These are phyloP conservation scores for Cheilosia urbana DNA, from an alignment of 2,888 invertebrate genomes.

Conservation along the genomic window DNA sequence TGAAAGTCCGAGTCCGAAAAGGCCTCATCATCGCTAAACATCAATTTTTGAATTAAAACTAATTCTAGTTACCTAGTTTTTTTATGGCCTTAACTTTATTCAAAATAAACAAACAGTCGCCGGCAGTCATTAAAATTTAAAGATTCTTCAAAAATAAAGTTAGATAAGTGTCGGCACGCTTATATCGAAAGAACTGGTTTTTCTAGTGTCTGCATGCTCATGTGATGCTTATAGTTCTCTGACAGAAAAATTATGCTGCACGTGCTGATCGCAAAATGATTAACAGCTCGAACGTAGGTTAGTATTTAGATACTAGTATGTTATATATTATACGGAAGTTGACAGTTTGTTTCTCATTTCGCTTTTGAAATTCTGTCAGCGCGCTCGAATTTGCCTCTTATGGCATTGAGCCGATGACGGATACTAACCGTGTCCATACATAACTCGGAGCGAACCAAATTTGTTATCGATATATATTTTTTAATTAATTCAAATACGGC, in stretches of 20 bases:
- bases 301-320: neutral
- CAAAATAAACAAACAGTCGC: constrained; percentile 19
- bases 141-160: neutral
- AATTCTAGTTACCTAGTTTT: neutral
- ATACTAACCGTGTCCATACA: constrained; percentile 45
- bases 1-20: too few relatives aligned
- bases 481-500: constrained; percentile 41
- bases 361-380: constrained; percentile 52
- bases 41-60: neutral
- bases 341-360: constrained; percentile 34
- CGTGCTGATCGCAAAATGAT: constrained; percentile 4
- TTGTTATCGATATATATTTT: constrained; percentile 25
- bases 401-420: constrained; percentile 55
- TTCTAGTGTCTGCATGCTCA: neutral
- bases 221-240: neutral
- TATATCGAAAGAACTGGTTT: neutral
- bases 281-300: constrained; percentile 40
- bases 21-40: neutral
- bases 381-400: constrained; percentile 30
- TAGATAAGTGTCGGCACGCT: constrained; percentile 11
- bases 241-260: neutral
- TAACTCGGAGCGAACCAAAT: constrained; percentile 23
- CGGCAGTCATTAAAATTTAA: neutral
- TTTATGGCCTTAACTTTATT: too few relatives aligned
- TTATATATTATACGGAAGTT: constrained; percentile 65